These are phyloP conservation scores for Paralichthys olivaceus DNA, from an alignment of 2,113 vertebrate species.

Conservation along the genomic window DNA sequence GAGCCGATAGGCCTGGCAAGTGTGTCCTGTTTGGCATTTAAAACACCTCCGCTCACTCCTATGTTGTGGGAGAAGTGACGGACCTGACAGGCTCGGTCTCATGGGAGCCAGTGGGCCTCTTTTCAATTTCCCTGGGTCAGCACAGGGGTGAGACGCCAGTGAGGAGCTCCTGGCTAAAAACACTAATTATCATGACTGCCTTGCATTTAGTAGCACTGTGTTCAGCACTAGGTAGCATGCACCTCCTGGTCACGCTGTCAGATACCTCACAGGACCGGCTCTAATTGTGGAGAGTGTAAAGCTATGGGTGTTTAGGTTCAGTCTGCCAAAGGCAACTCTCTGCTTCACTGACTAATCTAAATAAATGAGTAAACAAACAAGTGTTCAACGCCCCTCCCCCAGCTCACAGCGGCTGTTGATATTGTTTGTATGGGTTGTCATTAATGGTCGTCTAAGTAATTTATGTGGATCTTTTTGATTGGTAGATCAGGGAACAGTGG, in stretches of 20 bases:
- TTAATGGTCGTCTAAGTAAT: slow-evolving; percentile 50
- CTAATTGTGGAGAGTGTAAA: slow-evolving; percentile 81
- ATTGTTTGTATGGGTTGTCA: slow-evolving; percentile 50
- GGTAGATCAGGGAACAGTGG: slow-evolving; percentile 32
- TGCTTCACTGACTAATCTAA: slow-evolving; percentile 72
- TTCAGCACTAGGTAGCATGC: slow-evolving; percentile 67
- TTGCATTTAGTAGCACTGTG: slow-evolving; percentile 71
- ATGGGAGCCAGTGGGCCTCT: slow-evolving; percentile 76
- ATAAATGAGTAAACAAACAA: slow-evolving; percentile 76
- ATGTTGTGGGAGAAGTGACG: slow-evolving; percentile 77
- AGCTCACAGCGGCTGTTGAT: slow-evolving; percentile 39
- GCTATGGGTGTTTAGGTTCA: slow-evolving; percentile 72
- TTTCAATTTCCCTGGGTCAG: slow-evolving; percentile 81
- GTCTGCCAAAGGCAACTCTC: slow-evolving; percentile 70
- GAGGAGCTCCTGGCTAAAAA: slow-evolving; percentile 78
- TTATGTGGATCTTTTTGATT: slow-evolving; percentile 43
- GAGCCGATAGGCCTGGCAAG: slow-evolving; percentile 73
- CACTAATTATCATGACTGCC: slow-evolving; percentile 82
- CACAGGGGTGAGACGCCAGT: slow-evolving; percentile 72
- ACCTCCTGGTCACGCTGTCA: slow-evolving; percentile 76
- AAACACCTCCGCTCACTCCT: slow-evolving; percentile 77
- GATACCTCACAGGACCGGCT: slow-evolving; percentile 77
- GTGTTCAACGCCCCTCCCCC: slow-evolving; percentile 51
- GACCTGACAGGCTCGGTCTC: slow-evolving; percentile 81
- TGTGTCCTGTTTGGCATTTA: slow-evolving; percentile 81